Evolutionary conservation across 2,888 invertebrate species (phyloP).

Genomic region (Hipparchia sbordonii): DNA sequence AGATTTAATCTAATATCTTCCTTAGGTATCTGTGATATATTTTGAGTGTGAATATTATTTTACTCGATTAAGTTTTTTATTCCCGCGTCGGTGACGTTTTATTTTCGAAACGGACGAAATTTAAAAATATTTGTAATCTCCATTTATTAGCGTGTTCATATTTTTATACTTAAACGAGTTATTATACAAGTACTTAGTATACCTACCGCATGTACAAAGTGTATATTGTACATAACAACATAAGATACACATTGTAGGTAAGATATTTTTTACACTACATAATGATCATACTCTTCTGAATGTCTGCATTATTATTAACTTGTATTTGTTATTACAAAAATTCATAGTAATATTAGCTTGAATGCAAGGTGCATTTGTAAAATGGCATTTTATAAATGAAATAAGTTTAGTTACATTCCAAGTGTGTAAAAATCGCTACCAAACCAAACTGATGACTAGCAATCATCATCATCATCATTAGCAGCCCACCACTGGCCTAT

Average conservation of each 20-base stretch:
- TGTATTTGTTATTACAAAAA: neutral
- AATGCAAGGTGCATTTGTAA: neutral
- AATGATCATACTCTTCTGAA: neutral
- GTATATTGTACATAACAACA: constrained; percentile 65
- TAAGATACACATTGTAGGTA: constrained; percentile 40
- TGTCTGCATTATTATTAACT: neutral
- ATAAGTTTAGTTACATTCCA: too few relatives aligned
- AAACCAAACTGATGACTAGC: too few relatives aligned
- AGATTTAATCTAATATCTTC: constrained; percentile 71
- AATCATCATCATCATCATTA: too few relatives aligned
- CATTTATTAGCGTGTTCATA: constrained; percentile 43
- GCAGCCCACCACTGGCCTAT: too few relatives aligned
- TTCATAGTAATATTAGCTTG: neutral
- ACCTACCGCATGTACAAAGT: constrained; percentile 63
- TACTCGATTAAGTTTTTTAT: constrained; percentile 50
- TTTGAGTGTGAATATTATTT: constrained; percentile 60
- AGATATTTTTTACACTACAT: constrained; percentile 14
- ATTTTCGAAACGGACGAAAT: constrained; percentile 34
- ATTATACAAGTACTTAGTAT: constrained; percentile 50
- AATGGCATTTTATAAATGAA: too few relatives aligned
- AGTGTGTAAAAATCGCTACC: too few relatives aligned
- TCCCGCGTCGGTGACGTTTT: constrained; percentile 34
- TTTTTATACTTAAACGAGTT: constrained; percentile 31
- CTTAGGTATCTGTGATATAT: constrained; percentile 80
- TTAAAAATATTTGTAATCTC: constrained; percentile 47